Conservation (phyloP, 2,888 invertebrate species). For the Drosophila barbarae region DNA sequence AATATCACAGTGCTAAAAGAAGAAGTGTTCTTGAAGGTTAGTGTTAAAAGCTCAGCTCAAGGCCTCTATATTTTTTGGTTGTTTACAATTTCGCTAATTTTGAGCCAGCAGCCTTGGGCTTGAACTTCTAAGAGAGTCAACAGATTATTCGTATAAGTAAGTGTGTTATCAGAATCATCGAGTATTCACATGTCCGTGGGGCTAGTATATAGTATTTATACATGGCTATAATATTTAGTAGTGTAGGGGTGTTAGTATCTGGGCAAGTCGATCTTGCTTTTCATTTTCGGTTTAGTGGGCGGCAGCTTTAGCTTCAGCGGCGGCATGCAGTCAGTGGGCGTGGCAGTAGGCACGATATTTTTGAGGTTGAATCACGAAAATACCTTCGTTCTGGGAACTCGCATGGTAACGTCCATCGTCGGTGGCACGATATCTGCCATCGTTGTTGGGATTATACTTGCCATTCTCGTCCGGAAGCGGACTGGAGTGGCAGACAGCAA, state of each 20-base stretch:
- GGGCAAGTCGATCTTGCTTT: conserved; percentile 23
- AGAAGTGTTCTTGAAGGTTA: conserved; percentile 34
- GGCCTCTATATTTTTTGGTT: conserved; percentile 1
- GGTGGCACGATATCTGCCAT: conserved; percentile 70
- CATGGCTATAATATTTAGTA: conserved; percentile 13
- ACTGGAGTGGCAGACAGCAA: conserved; percentile 68
- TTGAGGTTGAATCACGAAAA: conserved; percentile 43
- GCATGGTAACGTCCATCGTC: conserved; percentile 73
- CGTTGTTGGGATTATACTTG: conserved; percentile 76
- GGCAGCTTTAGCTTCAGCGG: conserved; percentile 15
- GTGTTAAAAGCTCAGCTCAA: conserved; percentile 35
- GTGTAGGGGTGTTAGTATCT: conserved; percentile 19
- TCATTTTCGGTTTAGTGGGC: conserved; percentile 32
- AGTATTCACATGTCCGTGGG: conserved; percentile 13
- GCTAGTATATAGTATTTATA: conserved; percentile 5
- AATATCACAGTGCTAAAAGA: conserved; percentile 48
- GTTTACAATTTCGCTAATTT: conserved; percentile 23
- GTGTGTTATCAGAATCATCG: conserved; percentile 28
- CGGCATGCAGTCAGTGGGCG: conserved; percentile 44
- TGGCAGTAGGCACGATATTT: conserved; percentile 29
- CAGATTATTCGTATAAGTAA: conserved; percentile 23
- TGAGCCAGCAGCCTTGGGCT: conserved; percentile 40
- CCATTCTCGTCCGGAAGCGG: conserved; percentile 69
- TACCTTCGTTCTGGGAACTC: conserved; percentile 73
- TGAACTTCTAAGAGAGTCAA: conserved; percentile 41